phyloP scores from a whole-genome alignment of 2,888 invertebrate genomes.

The Hecatera dysodea region DNA sequence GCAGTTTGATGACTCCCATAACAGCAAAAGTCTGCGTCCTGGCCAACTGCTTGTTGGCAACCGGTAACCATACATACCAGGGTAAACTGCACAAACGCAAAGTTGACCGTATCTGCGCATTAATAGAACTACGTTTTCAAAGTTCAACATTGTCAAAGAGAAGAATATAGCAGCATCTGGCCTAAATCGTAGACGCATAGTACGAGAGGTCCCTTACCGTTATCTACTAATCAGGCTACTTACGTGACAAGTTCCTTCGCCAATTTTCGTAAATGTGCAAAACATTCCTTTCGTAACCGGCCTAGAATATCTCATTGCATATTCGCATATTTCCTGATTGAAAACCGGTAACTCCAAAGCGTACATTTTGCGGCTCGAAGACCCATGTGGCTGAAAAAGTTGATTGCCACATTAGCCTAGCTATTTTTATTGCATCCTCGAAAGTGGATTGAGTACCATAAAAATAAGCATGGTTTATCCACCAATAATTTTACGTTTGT shows the following conservation, averaged over 20 bases:
- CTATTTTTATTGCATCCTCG: background rate
- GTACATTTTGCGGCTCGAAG: conserved; percentile 77
- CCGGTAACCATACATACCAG: background rate
- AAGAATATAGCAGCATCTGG: too few species aligned
- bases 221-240: conserved; percentile 68
- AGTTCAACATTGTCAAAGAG: too few species aligned
- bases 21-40: background rate
- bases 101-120: background rate
- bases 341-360: conserved; percentile 80
- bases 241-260: conserved; percentile 86
- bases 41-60: background rate
- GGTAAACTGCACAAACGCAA: background rate
- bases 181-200: background rate
- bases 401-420: background rate
- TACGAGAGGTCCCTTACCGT: background rate
- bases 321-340: conserved; percentile 80
- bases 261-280: conserved; percentile 83
- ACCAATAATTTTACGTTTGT: background rate
- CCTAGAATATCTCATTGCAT: conserved; percentile 83
- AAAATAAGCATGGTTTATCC: background rate
- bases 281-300: conserved; percentile 82
- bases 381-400: conserved; percentile 79
- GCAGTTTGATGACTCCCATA: too few species aligned
- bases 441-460: background rate
- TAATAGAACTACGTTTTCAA: too few species aligned